Evolutionary conservation across 1,140 invertebrate genomes (phyloP).

Genomic region (Trichoplusia ni): DNA sequence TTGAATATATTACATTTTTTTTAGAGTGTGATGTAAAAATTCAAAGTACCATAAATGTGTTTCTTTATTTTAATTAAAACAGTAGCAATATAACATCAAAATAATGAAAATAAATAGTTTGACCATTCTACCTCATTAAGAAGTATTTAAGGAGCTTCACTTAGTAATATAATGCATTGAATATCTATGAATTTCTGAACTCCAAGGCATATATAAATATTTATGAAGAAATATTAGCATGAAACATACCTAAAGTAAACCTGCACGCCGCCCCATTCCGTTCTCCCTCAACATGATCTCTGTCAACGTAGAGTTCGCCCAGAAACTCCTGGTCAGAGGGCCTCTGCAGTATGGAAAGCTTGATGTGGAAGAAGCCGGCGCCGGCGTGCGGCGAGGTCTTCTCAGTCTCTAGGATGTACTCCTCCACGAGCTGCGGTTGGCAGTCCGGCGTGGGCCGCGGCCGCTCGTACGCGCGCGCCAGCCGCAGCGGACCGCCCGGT

Average conservation of each 20-base stretch:
- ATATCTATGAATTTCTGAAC: too few species aligned
- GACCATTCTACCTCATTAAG: too few species aligned
- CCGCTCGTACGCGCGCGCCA: constrained; percentile 83
- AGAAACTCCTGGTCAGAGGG: constrained; percentile 93
- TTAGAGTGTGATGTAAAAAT: too few species aligned
- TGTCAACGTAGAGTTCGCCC: constrained; percentile 94
- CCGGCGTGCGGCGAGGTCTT: constrained; percentile 80
- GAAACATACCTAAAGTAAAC: constrained; percentile 84
- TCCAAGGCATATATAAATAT: too few species aligned
- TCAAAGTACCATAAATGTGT: too few species aligned
- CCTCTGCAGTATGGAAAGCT: constrained; percentile 92
- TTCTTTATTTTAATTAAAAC: too few species aligned
- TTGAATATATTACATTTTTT: too few species aligned
- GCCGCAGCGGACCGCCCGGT: constrained; percentile 57
- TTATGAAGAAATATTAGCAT: too few species aligned
- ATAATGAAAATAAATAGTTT: too few species aligned
- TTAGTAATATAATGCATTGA: too few species aligned
- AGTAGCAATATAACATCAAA: too few species aligned
- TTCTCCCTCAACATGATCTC: constrained; percentile 90
- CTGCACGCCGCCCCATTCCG: constrained; percentile 92
- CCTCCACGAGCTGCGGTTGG: constrained; percentile 91
- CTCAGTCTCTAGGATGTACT: constrained; percentile 94
- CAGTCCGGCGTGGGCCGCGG: constrained; percentile 88
- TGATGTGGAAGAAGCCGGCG: constrained; percentile 89
- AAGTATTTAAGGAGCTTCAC: too few species aligned